These are phyloP conservation scores for Cyrtodaria siliqua DNA, from an alignment of 2,888 invertebrate genomes.

Conservation along the genomic window DNA sequence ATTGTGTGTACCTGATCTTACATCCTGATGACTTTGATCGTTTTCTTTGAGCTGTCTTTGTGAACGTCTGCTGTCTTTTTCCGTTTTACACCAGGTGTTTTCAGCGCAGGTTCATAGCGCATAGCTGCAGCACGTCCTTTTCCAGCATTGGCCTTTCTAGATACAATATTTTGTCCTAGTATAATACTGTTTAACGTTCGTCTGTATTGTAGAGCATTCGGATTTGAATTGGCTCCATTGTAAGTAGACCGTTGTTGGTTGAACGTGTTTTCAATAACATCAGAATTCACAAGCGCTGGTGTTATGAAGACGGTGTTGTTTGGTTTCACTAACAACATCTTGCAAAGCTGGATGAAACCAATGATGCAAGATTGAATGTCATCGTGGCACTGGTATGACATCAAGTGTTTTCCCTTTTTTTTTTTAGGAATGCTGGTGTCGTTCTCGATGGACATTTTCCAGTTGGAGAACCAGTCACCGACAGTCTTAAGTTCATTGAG, in stretches of 20 bases:
- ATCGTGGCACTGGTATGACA: not conserved
- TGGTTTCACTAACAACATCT: not conserved
- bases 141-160: constrained; percentile 37
- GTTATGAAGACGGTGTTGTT: constrained; percentile 13
- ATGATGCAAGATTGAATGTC: constrained; percentile 33
- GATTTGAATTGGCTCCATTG: constrained; percentile 42
- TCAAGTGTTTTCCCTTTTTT: constrained; percentile 3
- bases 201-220: constrained; percentile 32
- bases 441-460: too few relatives aligned
- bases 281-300: constrained; percentile 38
- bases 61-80: too few relatives aligned
- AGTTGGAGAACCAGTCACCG: constrained; percentile 21
- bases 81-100: too few relatives aligned
- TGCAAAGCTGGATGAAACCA: not conserved
- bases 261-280: constrained; percentile 44
- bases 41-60: too few relatives aligned
- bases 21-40: too few relatives aligned
- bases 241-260: constrained; percentile 30
- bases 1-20: too few relatives aligned
- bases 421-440: not conserved
- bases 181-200: constrained; percentile 26
- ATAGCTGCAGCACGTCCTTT: too few relatives aligned
- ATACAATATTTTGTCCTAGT: constrained; percentile 30
- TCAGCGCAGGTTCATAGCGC: too few relatives aligned
- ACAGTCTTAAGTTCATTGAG: not conserved